These are phyloP conservation scores for Neolamprologus tretocephalus DNA, from an alignment of 2,113 vertebrate genomes.

Conservation along the genomic window DNA sequence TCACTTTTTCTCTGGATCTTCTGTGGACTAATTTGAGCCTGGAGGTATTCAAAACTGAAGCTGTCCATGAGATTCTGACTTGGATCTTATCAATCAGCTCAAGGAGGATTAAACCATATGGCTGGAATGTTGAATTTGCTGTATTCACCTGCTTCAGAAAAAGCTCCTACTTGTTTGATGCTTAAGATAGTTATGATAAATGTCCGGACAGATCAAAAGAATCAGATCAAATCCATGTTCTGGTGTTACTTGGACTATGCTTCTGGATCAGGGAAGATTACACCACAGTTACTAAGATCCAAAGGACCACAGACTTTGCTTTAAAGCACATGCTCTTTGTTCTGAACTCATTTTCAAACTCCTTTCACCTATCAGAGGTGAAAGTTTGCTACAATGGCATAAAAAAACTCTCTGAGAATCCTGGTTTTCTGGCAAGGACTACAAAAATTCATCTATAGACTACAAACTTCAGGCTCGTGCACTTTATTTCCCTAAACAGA, in stretches of 20 bases:
- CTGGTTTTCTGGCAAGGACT: slow-evolving; percentile 15
- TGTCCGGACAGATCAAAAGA: not conserved
- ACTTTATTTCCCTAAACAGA: slow-evolving; percentile 57
- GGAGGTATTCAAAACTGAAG: not conserved
- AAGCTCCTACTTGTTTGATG: not conserved
- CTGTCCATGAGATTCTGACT: not conserved
- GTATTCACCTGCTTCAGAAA: not conserved
- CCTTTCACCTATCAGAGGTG: slow-evolving; percentile 7
- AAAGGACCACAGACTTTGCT: slow-evolving; percentile 4
- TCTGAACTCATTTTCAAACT: slow-evolving; percentile 5
- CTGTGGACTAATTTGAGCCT: not conserved
- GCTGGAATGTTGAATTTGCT: not conserved
- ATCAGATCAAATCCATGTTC: not conserved
- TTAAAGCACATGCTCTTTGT: not conserved
- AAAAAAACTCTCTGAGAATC: slow-evolving; percentile 26
- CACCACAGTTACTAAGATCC: not conserved
- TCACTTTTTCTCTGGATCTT: not conserved
- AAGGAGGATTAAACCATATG: not conserved
- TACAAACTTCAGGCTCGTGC: slow-evolving; percentile 55
- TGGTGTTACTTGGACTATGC: not conserved
- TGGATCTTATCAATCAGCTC: not conserved
- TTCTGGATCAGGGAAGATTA: not conserved
- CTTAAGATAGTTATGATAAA: not conserved
- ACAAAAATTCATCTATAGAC: slow-evolving; percentile 33
- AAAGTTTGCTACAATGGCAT: slow-evolving; percentile 29